Percentiles rank a stretch among this genome's conserved stretches.
These are phyloP conservation scores for human (Homo sapiens) DNA, from an alignment of 2,113 vertebrate species.

Conservation along the genomic window GRCh38 chr6:104366001-104366500, in stretches of 20 bases:
- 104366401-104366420: background rate
- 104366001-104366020: conserved; percentile 60
- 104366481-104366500: conserved; percentile 9
- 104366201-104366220: background rate
- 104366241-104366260: background rate
- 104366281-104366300: conserved; percentile 15
- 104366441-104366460: conserved; percentile 20
- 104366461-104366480: conserved; percentile 29
- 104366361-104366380: background rate
- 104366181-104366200: conserved; percentile 45
- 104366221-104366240: background rate
- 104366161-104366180: conserved; percentile 48
- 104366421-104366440: background rate
- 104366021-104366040: conserved; percentile 68
- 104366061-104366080: conserved; percentile 57
- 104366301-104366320: conserved; percentile 35
- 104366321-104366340: background rate
- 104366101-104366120: conserved; percentile 56
- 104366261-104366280: conserved; percentile 44
- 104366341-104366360: background rate
- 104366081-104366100: conserved; percentile 51
- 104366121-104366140: conserved; percentile 59
- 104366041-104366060: conserved; percentile 58
- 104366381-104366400: conserved; percentile 21
- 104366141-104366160: conserved; percentile 49